Base-by-base conservation (phyloP, 64 coral and sea anemone genomes). In the Montipora cactus region DNA sequence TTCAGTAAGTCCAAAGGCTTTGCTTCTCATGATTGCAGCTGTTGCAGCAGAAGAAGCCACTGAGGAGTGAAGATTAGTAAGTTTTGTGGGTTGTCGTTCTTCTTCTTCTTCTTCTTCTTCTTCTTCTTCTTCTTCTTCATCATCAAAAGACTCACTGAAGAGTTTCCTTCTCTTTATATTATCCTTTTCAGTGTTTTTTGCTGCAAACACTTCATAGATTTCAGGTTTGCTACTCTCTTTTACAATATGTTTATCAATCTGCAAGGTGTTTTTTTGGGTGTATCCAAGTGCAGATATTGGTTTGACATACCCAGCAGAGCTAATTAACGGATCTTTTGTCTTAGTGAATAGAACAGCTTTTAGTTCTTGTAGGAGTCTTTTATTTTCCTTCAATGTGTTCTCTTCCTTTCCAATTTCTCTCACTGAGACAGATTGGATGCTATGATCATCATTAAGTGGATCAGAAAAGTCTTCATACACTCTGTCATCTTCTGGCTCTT, bases 401-500 rank as follows among this genome's bases (percentile, higher is more conserved):
- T 87, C 79, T 62, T 99, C 98, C 46, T 66, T 90, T 68, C 94
- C 83, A 55, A 94, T 25, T 49, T 91, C 92, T 61, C 96, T 89
- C 16, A 25, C 52, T 66, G 84, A 80, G 8, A 59, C 13, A 51
- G 44, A 5, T 19, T 83, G 74, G 16, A 78, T 47, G 66, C 52
- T 19, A 5, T 81, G n/a, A 66, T 21, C 67, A 67, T 96, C 79
- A 37, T 50, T 74, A 20, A 73, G 44, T 58, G 89, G 89, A 75
- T 94, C 86, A 90, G 95, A 96, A 81, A 94, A 96, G 6, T 84
- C 98, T 79, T 99, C 98, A 87, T 95, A 99, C 12, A 99, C 83
- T 49, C 87, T 85, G 71, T 99, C 98, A 77, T 46, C 69, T 23
- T 71, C 79, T 28, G 70, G 79, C 16, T 61, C 44, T 67, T 87